Percentiles rank a stretch among this genome's conserved stretches.
These are phyloP conservation scores for Ciconia nigra DNA, from an alignment of 2,797 vertebrate genomes.

Conservation along the genomic window DNA sequence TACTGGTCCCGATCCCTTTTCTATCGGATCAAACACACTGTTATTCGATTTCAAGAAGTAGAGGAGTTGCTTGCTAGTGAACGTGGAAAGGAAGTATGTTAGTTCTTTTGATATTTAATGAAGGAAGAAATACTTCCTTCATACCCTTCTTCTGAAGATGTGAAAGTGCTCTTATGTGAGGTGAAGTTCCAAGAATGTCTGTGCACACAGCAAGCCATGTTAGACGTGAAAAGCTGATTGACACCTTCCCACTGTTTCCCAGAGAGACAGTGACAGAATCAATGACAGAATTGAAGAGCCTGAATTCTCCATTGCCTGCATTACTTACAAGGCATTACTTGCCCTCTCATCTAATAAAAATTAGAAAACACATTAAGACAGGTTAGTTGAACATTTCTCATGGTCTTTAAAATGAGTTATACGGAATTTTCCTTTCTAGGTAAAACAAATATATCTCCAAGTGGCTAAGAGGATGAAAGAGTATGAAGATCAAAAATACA, in stretches of 20 bases:
- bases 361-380: not conserved
- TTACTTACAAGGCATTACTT: not conserved
- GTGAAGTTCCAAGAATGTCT: not conserved
- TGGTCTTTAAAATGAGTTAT: not conserved
- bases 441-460: constrained; percentile 80
- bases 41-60: constrained; percentile 82
- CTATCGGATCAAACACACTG: constrained; percentile 79
- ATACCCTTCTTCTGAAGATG: not conserved
- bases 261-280: not conserved
- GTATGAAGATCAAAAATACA: constrained; percentile 80
- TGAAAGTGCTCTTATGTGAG: not conserved
- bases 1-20: constrained; percentile 85
- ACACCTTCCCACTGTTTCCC: not conserved
- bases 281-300: not conserved
- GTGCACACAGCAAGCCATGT: not conserved
- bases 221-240: not conserved
- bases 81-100: constrained; percentile 75
- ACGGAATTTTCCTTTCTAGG: constrained; percentile 68
- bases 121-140: not conserved
- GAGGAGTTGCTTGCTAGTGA: constrained; percentile 79
- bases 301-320: not conserved
- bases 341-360: not conserved
- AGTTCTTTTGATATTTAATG: not conserved
- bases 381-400: not conserved
- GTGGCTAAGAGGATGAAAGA: constrained; percentile 78